Percentiles rank a stretch among this genome's conserved stretches.
Conservation (phyloP, 2,888 invertebrate genomes). For the Aphrophora alni region DNA sequence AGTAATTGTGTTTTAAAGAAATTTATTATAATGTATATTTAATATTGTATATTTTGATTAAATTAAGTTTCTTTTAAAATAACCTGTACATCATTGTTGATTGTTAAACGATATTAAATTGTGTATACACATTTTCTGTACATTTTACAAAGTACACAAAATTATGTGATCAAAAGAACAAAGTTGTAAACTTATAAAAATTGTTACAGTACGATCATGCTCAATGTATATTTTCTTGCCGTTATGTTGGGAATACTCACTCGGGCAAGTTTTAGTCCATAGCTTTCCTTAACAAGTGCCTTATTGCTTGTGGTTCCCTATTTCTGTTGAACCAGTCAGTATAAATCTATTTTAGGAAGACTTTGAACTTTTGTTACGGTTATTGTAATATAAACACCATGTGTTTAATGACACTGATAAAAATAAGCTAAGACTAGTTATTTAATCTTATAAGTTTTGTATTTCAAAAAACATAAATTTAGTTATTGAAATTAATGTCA, state of each 20-base stretch:
- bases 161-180: not conserved
- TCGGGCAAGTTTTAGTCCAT: not conserved
- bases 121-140: not conserved
- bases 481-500: too few relatives aligned
- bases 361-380: not conserved
- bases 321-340: not conserved
- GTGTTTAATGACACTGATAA: not conserved
- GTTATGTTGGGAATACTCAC: not conserved
- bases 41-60: not conserved
- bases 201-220: not conserved
- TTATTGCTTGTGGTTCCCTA: conserved; percentile 2
- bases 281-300: not conserved
- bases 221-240: not conserved
- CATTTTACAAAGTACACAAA: not conserved
- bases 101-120: not conserved
- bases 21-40: not conserved
- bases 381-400: not conserved
- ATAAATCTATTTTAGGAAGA: not conserved
- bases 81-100: not conserved
- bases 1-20: not conserved
- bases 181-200: not conserved
- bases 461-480: too few relatives aligned
- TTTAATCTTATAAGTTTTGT: not conserved
- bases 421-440: not conserved
- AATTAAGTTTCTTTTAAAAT: too few relatives aligned